phyloP scores from a whole-genome alignment of 2,888 invertebrate genomes.

The Lepidochrysops patricia region DNA sequence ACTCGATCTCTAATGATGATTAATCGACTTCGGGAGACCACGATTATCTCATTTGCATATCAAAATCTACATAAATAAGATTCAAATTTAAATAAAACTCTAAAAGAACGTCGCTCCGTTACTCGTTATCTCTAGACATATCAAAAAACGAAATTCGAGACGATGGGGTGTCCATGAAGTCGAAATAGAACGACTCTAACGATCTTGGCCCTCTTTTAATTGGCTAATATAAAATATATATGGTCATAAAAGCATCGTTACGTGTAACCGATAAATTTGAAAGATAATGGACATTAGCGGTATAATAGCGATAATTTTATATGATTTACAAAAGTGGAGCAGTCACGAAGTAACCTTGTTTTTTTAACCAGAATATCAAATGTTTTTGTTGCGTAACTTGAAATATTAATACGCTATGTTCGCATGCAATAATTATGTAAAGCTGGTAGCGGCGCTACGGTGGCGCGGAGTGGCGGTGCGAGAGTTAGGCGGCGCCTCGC shows the following conservation, averaged over 20 bases:
- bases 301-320: slow-evolving; percentile 20
- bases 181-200: background rate
- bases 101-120: too few relatives aligned
- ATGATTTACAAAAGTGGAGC: slow-evolving; percentile 27
- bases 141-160: slow-evolving; percentile 9
- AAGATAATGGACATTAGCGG: slow-evolving; percentile 18
- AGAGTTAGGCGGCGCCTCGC: slow-evolving; percentile 17
- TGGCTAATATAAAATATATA: slow-evolving; percentile 9
- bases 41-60: background rate
- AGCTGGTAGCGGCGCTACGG: slow-evolving; percentile 52
- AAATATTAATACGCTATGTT: slow-evolving; percentile 57
- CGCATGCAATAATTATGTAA: slow-evolving; percentile 60
- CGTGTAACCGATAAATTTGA: slow-evolving; percentile 14
- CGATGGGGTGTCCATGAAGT: slow-evolving; percentile 9
- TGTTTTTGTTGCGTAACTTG: slow-evolving; percentile 55
- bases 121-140: background rate
- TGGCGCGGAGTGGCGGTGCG: slow-evolving; percentile 41
- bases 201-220: slow-evolving; percentile 9
- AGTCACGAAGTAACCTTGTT: slow-evolving; percentile 42
- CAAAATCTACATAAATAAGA: background rate
- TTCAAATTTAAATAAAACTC: background rate
- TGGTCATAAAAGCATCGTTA: slow-evolving; percentile 16
- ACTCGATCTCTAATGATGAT: background rate
- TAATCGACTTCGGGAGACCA: background rate
- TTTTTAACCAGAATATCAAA: slow-evolving; percentile 47